These are phyloP conservation scores for Pemphredon lugubris DNA, from an alignment of 2,888 invertebrate genomes.

Conservation along the genomic window DNA sequence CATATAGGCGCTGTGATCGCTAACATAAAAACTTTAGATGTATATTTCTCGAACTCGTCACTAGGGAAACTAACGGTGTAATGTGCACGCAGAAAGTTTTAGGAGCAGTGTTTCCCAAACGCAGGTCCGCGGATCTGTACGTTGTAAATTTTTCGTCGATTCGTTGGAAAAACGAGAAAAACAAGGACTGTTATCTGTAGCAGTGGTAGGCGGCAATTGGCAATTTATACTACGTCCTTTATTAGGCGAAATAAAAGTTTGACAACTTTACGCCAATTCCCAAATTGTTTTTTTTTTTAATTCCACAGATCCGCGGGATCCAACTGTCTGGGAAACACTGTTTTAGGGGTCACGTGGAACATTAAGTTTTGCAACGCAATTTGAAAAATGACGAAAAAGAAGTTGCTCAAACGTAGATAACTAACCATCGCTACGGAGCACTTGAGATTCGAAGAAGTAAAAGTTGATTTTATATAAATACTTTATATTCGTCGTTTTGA, in stretches of 20 bases:
- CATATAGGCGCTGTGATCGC: slow-evolving; percentile 45
- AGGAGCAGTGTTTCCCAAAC: slow-evolving; percentile 26
- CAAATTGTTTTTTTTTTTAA: too few species aligned
- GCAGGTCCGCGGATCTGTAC: too few species aligned
- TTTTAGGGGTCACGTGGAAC: too few species aligned
- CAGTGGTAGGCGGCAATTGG: too few species aligned
- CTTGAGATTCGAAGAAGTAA: slow-evolving; percentile 57
- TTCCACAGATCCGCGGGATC: too few species aligned
- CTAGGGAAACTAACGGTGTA: slow-evolving; percentile 41
- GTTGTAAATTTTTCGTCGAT: too few species aligned
- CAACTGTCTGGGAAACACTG: too few species aligned
- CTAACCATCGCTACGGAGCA: slow-evolving; percentile 42
- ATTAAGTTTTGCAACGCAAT: slow-evolving; percentile 34
- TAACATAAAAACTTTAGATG: slow-evolving; percentile 45
- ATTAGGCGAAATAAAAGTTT: too few species aligned
- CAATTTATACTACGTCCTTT: too few species aligned
- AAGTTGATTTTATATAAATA: slow-evolving; percentile 65
- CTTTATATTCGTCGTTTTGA: slow-evolving; percentile 62
- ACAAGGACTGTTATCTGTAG: too few species aligned
- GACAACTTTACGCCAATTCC: too few species aligned
- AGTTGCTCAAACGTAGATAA: slow-evolving; percentile 53
- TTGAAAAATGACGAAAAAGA: slow-evolving; percentile 42
- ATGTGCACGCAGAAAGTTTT: slow-evolving; percentile 33
- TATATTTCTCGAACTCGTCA: slow-evolving; percentile 48
- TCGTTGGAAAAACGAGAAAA: too few species aligned